These are phyloP conservation scores for Cliona cf. orientalis DNA, from an alignment of 37 sponge, comb jelly and placozoan genomes.

Conservation along the genomic window DNA sequence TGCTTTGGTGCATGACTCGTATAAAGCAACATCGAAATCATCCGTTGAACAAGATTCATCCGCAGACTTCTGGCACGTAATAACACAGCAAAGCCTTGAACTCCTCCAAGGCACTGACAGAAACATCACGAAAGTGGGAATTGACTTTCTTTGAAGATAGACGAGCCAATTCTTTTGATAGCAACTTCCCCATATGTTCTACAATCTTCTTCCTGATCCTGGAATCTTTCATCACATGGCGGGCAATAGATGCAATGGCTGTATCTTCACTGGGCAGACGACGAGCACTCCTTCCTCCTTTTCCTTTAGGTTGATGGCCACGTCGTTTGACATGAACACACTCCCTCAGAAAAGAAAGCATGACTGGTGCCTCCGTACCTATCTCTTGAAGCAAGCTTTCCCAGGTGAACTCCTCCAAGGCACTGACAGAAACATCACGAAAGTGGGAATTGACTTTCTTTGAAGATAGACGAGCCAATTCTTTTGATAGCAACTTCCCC, in stretches of 20 bases:
- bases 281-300: neutral
- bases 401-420: neutral
- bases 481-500: neutral
- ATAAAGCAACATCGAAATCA: neutral
- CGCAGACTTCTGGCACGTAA: neutral
- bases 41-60: neutral
- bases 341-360: neutral
- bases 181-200: too few relatives aligned
- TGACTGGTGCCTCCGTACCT: neutral
- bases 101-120: too few relatives aligned
- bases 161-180: too few relatives aligned
- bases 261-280: neutral
- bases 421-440: neutral
- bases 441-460: neutral
- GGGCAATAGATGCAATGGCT: neutral
- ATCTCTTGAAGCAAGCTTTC: neutral
- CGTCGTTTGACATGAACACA: neutral
- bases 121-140: too few relatives aligned
- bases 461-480: neutral
- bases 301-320: neutral
- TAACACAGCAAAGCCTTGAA: neutral
- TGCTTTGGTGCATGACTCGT: neutral
- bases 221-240: too few relatives aligned
- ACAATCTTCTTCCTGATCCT: too few relatives aligned
- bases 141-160: too few relatives aligned